Base-by-base conservation (phyloP, 2,797 vertebrate genomes). In the Chaetophractus vellerosus region DNA sequence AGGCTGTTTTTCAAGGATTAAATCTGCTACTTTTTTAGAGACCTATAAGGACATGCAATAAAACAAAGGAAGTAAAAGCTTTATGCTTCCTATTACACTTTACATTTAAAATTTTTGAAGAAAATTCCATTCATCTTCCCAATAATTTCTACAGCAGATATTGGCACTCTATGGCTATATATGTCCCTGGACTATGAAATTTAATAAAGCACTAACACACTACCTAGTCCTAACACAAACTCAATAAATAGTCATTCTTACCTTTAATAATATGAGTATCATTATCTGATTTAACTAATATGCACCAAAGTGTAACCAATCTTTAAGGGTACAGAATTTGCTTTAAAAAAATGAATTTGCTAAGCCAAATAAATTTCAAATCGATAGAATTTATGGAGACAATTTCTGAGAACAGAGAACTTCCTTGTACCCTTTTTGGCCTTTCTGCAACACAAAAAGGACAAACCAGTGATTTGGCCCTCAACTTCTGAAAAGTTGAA, bases 1-100 rank as follows among this genome's bases (percentile, higher is more conserved):
- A 28, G 99, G 99, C 97, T 99, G 99, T 96, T 99, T 99, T 98
- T 99, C 99, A 98, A 99, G 98, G 98, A 99, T 99, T 97, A 99
- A 99, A 98, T 99, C 99, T 7, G 99, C 99, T 36, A 99, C 99
- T 98, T 99, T 99, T 98, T 99, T 99, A 94, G 99, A 99, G 90
- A 99, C 99, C 99, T 99, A 94, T 59, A 97, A 97, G 93, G 96
- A 95, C 66, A 97, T 63, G 38, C 24, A 95, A 81, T 94, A 80
- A 97, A 95, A 94, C 19, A 91, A 59, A 93, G 19, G 6, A 88
- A 93, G 36, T 90, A 93, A 89, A 97, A 41, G 7, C 0, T n/a
- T 92, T 52, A 95, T 59, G 72, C 36, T 89, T 93, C 24, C 82
- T 68, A n/a, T 61, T 57, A 75, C 2, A 96, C 79, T 88, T 83